Evolutionary conservation across 2,113 vertebrate species (phyloP), one percentile per base, ranked within the genome.

Genomic region (Ivindomyrus marchei): DNA sequence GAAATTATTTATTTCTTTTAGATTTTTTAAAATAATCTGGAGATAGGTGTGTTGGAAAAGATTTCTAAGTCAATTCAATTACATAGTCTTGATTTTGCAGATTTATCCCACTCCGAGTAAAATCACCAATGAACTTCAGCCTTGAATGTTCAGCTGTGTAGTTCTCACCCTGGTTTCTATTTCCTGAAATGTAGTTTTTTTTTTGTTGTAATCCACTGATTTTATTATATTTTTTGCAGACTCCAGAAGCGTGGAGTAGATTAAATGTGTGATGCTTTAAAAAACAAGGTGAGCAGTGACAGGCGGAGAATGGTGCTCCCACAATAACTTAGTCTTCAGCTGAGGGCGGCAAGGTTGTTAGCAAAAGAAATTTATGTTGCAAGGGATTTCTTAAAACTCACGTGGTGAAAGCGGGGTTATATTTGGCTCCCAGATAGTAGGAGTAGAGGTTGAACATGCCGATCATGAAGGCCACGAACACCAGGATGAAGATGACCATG

Each of bases 401-500:
- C 98, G 98, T 99, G 92, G 98, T 99, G 94, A 99, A 99, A 0
- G 98, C 98, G 0, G 98, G 98, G 93, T 99, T 99, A 95, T 98
- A 98, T 94, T 99, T 99, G 86, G 98, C 98, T 94, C 98, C 98
- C 93, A 98, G 96, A 95, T 99, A 99, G 96, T 99, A 99, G 0
- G 98, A 99, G 91, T 99, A 99, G 53, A 99, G 96, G 94, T 99
- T 99, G 95, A 99, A 99, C 98, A 99, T 99, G 90, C 98, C 98
- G 2, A 99, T 98, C 98, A 99, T 99, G 95, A 99, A 99, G 93
- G 98, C 98, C 92, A 99, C 97, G 91, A 99, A 99, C 89, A 99
- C 98, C 98, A 99, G 99, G 94, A 99, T 99, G 96, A 99, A 99
- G 95, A 99, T 99, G 95, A 99, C 98, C 98, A 99, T 99, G 95